Conservation (phyloP, 2,888 invertebrate genomes). For the Drosophila anceps region DNA sequence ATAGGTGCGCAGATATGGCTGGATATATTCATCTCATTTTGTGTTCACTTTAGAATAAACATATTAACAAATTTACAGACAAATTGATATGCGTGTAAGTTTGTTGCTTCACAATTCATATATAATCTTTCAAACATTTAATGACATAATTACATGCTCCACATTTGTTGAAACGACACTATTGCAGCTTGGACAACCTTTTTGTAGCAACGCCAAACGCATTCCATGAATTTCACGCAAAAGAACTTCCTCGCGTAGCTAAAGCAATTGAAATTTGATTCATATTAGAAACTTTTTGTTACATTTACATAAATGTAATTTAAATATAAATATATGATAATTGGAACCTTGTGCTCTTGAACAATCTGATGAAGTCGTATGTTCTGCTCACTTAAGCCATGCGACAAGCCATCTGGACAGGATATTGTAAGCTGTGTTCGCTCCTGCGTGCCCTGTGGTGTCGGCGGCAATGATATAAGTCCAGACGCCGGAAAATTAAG, state of each 20-base stretch:
- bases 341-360: conserved; percentile 90
- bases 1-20: conserved; percentile 35
- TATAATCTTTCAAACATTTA: neutral
- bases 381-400: conserved; percentile 85
- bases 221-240: conserved; percentile 92
- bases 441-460: conserved; percentile 86
- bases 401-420: conserved; percentile 85
- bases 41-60: conserved; percentile 5
- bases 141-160: conserved; percentile 84
- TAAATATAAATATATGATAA: neutral
- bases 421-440: conserved; percentile 83
- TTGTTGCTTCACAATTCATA: neutral
- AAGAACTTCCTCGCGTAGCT: conserved; percentile 92
- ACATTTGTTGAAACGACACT: conserved; percentile 86
- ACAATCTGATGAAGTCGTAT: conserved; percentile 92
- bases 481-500: conserved; percentile 82
- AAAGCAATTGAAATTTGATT: conserved; percentile 29
- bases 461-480: conserved; percentile 85
- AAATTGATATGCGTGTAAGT: conserved; percentile 12
- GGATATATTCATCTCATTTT: conserved; percentile 54
- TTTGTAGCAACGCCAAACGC: conserved; percentile 89
- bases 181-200: conserved; percentile 88
- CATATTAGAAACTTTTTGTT: neutral
- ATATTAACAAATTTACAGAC: neutral
- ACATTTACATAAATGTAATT: neutral